Conservation (phyloP, 2,113 vertebrate genomes). For the Onychostoma macrolepis region DNA sequence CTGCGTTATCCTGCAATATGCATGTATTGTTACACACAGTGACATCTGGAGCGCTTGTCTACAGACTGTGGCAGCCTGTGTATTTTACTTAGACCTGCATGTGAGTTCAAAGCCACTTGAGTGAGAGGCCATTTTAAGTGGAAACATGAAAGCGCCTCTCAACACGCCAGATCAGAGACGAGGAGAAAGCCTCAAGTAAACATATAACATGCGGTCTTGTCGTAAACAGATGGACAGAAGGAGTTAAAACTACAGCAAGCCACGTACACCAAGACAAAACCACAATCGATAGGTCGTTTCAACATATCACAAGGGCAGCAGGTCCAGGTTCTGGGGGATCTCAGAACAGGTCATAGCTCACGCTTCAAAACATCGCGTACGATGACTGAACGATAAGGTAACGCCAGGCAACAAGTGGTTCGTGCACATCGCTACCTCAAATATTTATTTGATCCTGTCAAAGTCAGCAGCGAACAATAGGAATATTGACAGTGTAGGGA, state of each 20-base stretch:
- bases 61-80: slow-evolving; percentile 49
- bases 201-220: slow-evolving; percentile 63
- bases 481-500: slow-evolving; percentile 67
- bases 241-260: slow-evolving; percentile 25
- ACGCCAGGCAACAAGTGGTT: slow-evolving; percentile 21
- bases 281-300: background rate
- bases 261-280: background rate
- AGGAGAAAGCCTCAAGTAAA: slow-evolving; percentile 64
- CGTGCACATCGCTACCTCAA: slow-evolving; percentile 53
- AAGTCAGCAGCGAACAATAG: slow-evolving; percentile 62
- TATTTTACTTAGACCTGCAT: slow-evolving; percentile 67
- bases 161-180: slow-evolving; percentile 67
- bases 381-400: slow-evolving; percentile 43
- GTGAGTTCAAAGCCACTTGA: slow-evolving; percentile 71
- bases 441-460: slow-evolving; percentile 63
- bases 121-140: slow-evolving; percentile 57
- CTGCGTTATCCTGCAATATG: slow-evolving; percentile 33
- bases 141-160: slow-evolving; percentile 75
- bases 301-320: background rate
- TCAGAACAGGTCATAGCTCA: slow-evolving; percentile 7
- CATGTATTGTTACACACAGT: slow-evolving; percentile 44
- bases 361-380: background rate
- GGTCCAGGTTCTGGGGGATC: background rate
- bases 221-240: background rate
- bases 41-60: slow-evolving; percentile 57